phyloP scores from a whole-genome alignment of 2,113 vertebrate genomes.

The Spea multiplicata region DNA sequence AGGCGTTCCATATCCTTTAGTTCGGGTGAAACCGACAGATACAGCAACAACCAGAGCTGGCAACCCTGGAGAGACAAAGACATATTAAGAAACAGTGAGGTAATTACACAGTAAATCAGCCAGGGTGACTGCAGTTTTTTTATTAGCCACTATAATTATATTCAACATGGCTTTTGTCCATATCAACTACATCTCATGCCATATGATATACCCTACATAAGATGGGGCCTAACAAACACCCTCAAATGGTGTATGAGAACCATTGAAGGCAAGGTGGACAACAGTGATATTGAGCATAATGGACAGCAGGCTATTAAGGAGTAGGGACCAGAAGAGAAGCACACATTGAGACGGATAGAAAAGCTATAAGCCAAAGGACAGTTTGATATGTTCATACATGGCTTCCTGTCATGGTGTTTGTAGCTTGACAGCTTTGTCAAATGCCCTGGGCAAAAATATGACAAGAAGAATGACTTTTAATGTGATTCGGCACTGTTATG shows the following conservation, averaged over 20 bases:
- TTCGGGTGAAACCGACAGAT: slow-evolving; percentile 91
- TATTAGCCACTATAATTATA: no score
- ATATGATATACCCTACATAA: no score
- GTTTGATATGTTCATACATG: not conserved
- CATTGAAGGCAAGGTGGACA: not conserved
- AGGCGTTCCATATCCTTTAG: slow-evolving; percentile 91
- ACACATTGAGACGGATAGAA: not conserved
- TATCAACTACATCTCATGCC: no score
- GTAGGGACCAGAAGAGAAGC: not conserved
- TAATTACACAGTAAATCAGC: no score
- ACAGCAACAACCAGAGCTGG: slow-evolving; percentile 90
- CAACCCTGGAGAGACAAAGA: slow-evolving; percentile 63
- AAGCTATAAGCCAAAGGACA: not conserved
- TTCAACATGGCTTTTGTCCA: no score
- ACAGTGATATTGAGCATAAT: not conserved
- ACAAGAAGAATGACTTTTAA: no score
- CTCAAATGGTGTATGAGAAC: not conserved
- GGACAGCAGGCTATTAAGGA: not conserved
- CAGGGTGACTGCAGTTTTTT: no score
- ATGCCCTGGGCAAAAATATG: no score
- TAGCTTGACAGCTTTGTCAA: not conserved
- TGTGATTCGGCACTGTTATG: no score
- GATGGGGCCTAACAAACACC: no score
- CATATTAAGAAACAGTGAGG: not conserved
- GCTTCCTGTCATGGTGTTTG: not conserved